Evolutionary conservation across 2,888 invertebrate genomes (phyloP), one percentile per base, ranked within the genome.

Genomic region (Cenopis cana): DNA sequence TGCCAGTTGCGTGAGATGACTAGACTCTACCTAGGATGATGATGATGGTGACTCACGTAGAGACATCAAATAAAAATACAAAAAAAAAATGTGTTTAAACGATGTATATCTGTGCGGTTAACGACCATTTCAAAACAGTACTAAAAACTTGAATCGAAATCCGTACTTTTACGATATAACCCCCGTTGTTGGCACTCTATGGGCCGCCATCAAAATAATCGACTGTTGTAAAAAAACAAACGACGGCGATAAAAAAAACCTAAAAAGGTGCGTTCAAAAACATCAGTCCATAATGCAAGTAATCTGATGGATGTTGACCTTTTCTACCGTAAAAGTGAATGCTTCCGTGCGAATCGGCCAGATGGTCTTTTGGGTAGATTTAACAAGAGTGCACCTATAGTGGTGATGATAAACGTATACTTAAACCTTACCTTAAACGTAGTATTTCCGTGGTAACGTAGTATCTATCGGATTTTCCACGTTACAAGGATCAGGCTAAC

Each of bases 91-190:
- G n/a, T 36, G 17, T 57, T 57, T 33, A 11, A 33, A 0, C 17
- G n/a, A 12, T 57, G 33, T n/a, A 38, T 33, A 50, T 46, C 12
- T 29, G 11, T 41, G n/a, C 41, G 12, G 8, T 18, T 52, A 50
- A 17, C 10, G 4, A 54, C 46, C 14, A 69, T 74, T 73, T 62
- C 61, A 68, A 66, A 76, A 76, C 61, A 71, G 73, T 78, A 78
- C 77, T 80, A 78, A 81, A 82, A 81, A 77, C 74, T 74, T 74
- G 79, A 77, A 82, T 79, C 79, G 80, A 79, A 79, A 81, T 66
- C 33, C 65, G 10, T 12, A 20, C 24, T 65, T 82, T 80, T 77
- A 79, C 61, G 68, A 65, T 60, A 68, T 60, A 59, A 69, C 66
- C 72, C 72, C 73, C 72, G 73, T 75, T 73, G 69, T 69, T 65